These are phyloP conservation scores for Agonopterix arenella DNA, from an alignment of 2,888 invertebrate genomes.

Conservation along the genomic window DNA sequence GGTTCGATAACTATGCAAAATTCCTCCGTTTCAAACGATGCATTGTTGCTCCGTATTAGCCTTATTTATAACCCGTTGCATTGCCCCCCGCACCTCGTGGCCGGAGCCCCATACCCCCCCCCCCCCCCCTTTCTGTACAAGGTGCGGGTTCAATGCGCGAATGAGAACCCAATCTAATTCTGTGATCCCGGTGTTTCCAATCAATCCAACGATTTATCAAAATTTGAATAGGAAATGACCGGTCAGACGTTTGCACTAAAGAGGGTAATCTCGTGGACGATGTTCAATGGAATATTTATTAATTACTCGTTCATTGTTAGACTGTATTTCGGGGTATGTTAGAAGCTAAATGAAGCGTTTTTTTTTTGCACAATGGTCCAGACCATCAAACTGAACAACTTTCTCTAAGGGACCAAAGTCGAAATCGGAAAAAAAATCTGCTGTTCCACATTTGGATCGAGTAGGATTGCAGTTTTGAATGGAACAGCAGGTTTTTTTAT, in stretches of 20 bases:
- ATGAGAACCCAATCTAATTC: slow-evolving; percentile 37
- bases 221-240: slow-evolving; percentile 32
- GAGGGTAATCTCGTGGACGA: not conserved
- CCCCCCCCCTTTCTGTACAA: slow-evolving; percentile 11
- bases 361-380: no score
- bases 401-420: no score
- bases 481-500: no score
- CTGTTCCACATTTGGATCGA: no score
- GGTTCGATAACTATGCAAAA: slow-evolving; percentile 27
- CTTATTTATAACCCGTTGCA: slow-evolving; percentile 34
- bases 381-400: no score
- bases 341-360: no score
- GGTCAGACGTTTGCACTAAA: slow-evolving; percentile 11
- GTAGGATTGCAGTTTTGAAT: no score
- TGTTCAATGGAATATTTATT: not conserved
- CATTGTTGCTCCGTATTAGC: slow-evolving; percentile 29
- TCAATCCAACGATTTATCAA: slow-evolving; percentile 34
- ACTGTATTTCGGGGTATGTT: no score
- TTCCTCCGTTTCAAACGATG: slow-evolving; percentile 24
- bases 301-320: not conserved
- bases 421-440: no score
- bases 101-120: slow-evolving; percentile 5
- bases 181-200: slow-evolving; percentile 33
- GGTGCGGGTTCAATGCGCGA: slow-evolving; percentile 22
- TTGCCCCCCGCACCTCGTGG: slow-evolving; percentile 7